Base-by-base conservation (phyloP, 2,888 invertebrate genomes). In the Oligia strigilis region DNA sequence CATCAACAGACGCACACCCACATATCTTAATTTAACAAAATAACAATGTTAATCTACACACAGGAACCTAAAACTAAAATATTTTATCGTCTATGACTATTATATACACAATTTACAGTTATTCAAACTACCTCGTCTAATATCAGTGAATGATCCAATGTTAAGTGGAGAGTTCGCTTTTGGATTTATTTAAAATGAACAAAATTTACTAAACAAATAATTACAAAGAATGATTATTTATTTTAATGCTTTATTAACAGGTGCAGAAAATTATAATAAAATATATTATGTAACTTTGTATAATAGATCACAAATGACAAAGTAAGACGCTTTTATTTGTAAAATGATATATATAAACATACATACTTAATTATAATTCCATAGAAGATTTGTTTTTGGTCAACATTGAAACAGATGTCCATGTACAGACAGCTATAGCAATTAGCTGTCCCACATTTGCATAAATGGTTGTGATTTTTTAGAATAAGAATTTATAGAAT, bases 91-190 rank as follows among this genome's bases (percentile, higher is more conserved):
- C 94, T 96, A 96, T 92, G 87, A 92, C 95, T 96, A 95, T 92
- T 95, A 95, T 96, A 94, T 96, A 96, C 96, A 96, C 91, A 95
- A 95, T 96, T 93, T 96, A 96, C 96, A 96, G 86, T 92, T 92
- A 92, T 92, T 92, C 90, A 91, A 92, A 92, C 90, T 89, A 91
- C 87, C 87, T 86, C 86, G 81, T 91, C 89, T 91, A 87, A 84
- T 81, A 85, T 83, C 86, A 78, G 81, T 81, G 58, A 65, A 75
- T 88, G 87, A 84, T 76, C 74, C 71, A 78, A 88, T 75, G 52
- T 77, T 74, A 72, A 78, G 72, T 81, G 71, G 77, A 77, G 76
- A 86, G 2, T 77, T 77, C 19, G 69, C 69, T 71, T 82, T 74
- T 78, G 52, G 58, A 74, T 82, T 88, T 49, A 74, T 67, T 73